Conservation (phyloP, 2,797 vertebrate genomes). For the Nyctalus aviator region DNA sequence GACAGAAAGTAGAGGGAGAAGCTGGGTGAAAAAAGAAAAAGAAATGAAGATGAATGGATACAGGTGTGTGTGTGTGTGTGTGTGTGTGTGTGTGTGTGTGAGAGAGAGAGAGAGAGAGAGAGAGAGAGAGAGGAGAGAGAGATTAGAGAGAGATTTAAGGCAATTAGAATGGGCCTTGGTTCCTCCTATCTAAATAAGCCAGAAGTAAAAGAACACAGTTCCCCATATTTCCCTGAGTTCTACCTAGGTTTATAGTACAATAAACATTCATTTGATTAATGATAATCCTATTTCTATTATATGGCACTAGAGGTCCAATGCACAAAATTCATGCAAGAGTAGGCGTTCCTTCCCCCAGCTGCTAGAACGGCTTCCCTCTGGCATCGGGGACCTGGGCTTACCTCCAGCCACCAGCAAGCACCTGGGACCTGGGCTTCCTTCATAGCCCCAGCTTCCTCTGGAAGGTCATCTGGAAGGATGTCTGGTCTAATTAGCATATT, state of each 20-base stretch:
- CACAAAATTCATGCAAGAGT: no score
- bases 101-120: background rate
- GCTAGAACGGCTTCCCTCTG: no score
- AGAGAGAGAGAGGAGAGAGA: no score
- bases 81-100: no score
- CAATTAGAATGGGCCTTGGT: background rate
- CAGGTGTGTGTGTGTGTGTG: no score
- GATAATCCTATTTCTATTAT: background rate
- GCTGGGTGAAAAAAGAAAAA: background rate
- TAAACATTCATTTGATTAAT: background rate
- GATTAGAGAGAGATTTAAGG: background rate
- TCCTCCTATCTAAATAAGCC: background rate
- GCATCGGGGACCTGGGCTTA: no score
- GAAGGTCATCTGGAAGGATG: no score
- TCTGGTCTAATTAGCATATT: no score
- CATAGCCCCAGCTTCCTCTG: accelerated
- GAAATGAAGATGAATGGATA: background rate
- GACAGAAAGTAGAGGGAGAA: background rate
- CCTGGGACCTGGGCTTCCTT: no score
- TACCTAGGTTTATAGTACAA: background rate
- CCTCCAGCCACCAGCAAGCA: no score
- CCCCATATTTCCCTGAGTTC: background rate
- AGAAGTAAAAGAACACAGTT: background rate
- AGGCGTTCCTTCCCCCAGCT: no score
- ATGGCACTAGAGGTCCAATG: background rate